A percentile compares a stretch with the other conserved stretches of the same genome.
Evolutionary conservation across 2,797 vertebrate species (phyloP).

Genomic region (Cyprinella venusta): DNA sequence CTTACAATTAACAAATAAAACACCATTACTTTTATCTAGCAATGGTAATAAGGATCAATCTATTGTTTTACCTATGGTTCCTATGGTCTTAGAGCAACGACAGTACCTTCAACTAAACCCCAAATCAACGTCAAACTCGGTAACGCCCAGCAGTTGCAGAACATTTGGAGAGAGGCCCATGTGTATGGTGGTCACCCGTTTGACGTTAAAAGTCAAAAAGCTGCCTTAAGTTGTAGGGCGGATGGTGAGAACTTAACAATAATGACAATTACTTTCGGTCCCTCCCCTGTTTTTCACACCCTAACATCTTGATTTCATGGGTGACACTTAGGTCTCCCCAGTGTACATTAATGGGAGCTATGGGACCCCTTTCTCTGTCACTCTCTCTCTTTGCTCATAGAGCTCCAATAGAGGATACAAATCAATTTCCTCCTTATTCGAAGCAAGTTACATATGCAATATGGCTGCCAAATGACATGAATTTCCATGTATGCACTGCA

Average conservation of each 20-base stretch:
- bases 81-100: not conserved
- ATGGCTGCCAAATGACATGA: not conserved
- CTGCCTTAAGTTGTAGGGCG: slow-evolving; percentile 75
- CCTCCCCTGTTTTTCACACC: slow-evolving; percentile 85
- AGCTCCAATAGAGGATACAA: not conserved
- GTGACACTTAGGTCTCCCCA: slow-evolving; percentile 86
- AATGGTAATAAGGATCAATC: not conserved
- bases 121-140: slow-evolving; percentile 36
- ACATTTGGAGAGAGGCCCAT: slow-evolving; percentile 41
- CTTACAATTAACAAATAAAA: not conserved
- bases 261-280: slow-evolving; percentile 83
- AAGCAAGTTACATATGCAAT: not conserved
- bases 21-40: not conserved
- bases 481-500: not conserved
- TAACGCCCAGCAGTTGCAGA: slow-evolving; percentile 35
- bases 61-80: not conserved
- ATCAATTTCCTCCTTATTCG: not conserved
- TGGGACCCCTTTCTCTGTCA: slow-evolving; percentile 72
- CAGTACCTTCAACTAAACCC: not conserved
- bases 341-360: slow-evolving; percentile 78
- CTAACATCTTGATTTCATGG: slow-evolving; percentile 89
- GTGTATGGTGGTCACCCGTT: slow-evolving; percentile 50
- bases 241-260: slow-evolving; percentile 80
- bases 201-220: slow-evolving; percentile 56
- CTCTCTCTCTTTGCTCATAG: slow-evolving; percentile 49